phyloP scores from a whole-genome alignment of 2,888 invertebrate species.

The Drosophila helvetica region DNA sequence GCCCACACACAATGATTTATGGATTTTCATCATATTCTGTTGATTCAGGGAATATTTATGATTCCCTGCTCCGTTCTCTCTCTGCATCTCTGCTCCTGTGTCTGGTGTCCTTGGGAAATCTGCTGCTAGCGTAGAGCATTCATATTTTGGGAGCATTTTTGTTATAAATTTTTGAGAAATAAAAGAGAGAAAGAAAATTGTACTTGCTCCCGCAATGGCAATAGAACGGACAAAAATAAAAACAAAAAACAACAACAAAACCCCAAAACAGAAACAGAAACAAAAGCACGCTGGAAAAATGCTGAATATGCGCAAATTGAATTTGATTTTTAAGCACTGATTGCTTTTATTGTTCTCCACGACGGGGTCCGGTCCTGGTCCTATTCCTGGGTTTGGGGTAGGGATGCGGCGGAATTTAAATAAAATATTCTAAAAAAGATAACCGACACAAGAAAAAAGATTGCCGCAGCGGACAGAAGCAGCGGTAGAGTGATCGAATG shows the following conservation, averaged over 20 bases:
- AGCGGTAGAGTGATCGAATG: neutral
- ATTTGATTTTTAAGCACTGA: slow-evolving; percentile 78
- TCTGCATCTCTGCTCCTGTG: neutral
- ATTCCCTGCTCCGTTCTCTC: slow-evolving; percentile 45
- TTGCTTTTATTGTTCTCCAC: slow-evolving; percentile 73
- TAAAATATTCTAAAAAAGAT: slow-evolving; percentile 66
- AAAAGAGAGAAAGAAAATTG: slow-evolving; percentile 37
- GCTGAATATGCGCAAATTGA: slow-evolving; percentile 78
- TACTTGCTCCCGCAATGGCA: slow-evolving; percentile 30
- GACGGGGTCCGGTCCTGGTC: slow-evolving; percentile 8
- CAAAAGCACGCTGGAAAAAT: slow-evolving; percentile 56
- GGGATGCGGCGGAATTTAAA: slow-evolving; percentile 52
- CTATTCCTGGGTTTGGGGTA: slow-evolving; percentile 3
- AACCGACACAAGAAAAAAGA: slow-evolving; percentile 6
- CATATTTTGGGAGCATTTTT: slow-evolving; percentile 50
- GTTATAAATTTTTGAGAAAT: slow-evolving; percentile 60
- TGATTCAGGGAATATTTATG: slow-evolving; percentile 82
- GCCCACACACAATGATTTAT: slow-evolving; percentile 76
- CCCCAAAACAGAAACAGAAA: slow-evolving; percentile 33
- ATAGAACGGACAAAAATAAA: slow-evolving; percentile 21
- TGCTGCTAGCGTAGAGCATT: slow-evolving; percentile 16
- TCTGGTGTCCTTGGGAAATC: slow-evolving; percentile 37
- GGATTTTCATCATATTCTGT: slow-evolving; percentile 82
- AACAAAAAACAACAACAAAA: slow-evolving; percentile 22
- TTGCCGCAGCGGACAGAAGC: neutral